Conservation (phyloP, 2,888 invertebrate genomes). For the Camptogramma bilineatum region DNA sequence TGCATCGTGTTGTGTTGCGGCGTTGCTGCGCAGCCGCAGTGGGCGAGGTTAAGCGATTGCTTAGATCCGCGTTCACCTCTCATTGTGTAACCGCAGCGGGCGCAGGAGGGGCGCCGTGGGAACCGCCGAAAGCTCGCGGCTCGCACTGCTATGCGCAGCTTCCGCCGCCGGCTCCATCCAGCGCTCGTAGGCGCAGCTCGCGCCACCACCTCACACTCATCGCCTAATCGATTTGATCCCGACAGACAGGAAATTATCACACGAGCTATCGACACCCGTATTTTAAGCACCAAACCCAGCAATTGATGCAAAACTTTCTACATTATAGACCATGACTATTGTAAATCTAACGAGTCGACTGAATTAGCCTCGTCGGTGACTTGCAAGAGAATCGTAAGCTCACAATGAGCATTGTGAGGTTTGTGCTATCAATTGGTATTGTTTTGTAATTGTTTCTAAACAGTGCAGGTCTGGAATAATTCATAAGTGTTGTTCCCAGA, state of each 20-base stretch:
- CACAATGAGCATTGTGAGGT: constrained; percentile 75
- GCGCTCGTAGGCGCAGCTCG: constrained; percentile 30
- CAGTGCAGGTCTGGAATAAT: constrained; percentile 77
- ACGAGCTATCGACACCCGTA: constrained; percentile 56
- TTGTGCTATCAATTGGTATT: constrained; percentile 77
- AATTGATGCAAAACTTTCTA: constrained; percentile 54
- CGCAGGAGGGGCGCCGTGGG: constrained; percentile 76
- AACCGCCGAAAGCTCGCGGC: constrained; percentile 81
- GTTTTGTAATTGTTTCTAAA: constrained; percentile 82
- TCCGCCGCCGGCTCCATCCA: constrained; percentile 73
- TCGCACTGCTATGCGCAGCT: constrained; percentile 69
- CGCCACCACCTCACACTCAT: constrained; percentile 69
- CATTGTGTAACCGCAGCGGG: constrained; percentile 79
- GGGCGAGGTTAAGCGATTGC: constrained; percentile 86
- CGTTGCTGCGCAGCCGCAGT: constrained; percentile 67
- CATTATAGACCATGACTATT: constrained; percentile 48
- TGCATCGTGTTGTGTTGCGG: constrained; percentile 52
- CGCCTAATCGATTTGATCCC: constrained; percentile 73
- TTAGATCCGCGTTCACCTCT: constrained; percentile 85
- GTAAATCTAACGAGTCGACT: constrained; percentile 43
- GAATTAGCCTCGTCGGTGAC: constrained; percentile 46
- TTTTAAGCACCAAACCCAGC: constrained; percentile 42
- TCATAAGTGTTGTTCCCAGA: constrained; percentile 78
- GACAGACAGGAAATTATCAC: constrained; percentile 74
- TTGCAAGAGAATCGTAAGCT: constrained; percentile 58